These are phyloP conservation scores for Dryomyza anilis DNA, from an alignment of 2,888 invertebrate genomes.

Conservation along the genomic window DNA sequence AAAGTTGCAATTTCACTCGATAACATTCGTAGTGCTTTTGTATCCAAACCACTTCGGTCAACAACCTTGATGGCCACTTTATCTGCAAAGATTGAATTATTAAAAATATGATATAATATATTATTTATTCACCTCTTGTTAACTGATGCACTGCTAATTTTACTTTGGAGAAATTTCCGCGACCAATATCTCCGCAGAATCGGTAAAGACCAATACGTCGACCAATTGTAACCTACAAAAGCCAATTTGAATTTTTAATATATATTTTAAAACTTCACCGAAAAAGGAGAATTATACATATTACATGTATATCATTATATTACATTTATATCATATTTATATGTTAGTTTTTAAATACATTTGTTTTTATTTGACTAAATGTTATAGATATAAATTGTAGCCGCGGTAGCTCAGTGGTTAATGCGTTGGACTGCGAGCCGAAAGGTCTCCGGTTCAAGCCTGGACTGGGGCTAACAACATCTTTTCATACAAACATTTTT, in stretches of 20 bases:
- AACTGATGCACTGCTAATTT: slow-evolving; percentile 76
- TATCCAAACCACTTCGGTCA: slow-evolving; percentile 73
- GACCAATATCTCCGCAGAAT: slow-evolving; percentile 75
- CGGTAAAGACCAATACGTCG: slow-evolving; percentile 76
- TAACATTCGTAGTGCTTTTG: slow-evolving; percentile 72
- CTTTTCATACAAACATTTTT: no score
- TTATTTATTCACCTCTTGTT: slow-evolving; percentile 66
- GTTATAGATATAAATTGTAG: no score
- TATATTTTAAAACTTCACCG: background rate
- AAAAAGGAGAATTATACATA: no score
- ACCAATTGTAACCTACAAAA: slow-evolving; percentile 68
- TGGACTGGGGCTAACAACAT: no score
- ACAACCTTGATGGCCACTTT: slow-evolving; percentile 77
- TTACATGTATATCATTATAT: no score
- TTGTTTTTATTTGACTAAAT: no score
- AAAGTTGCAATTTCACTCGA: slow-evolving; percentile 72
- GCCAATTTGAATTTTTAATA: background rate
- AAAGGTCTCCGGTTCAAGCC: no score
- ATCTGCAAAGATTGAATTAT: slow-evolving; percentile 61
- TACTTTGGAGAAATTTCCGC: slow-evolving; percentile 81
- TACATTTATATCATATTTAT: no score
- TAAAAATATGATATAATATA: background rate
- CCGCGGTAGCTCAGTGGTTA: no score
- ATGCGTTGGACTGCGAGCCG: no score
- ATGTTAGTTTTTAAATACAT: no score